Base-by-base conservation (phyloP, 2,797 vertebrate species). In the Bovichtus variegatus region DNA sequence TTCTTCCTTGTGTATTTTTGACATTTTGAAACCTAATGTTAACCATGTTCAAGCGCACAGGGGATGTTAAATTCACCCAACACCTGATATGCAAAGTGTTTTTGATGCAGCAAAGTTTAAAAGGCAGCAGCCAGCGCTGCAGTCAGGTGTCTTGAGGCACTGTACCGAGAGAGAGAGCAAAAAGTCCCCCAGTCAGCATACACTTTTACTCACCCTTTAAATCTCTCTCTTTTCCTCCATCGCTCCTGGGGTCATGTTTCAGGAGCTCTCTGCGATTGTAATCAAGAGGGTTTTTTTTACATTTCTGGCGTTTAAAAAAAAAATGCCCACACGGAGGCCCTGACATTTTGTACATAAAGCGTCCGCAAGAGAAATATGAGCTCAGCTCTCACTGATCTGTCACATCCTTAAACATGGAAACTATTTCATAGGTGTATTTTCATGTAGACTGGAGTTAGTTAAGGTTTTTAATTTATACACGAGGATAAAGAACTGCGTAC, bases 161-260 rank as follows among this genome's bases (percentile, higher is more conserved):
- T 63, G 57, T 57, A 46, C 67, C 71, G n/a, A 71, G 44, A 40
- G 65, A 60, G 66, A 47, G 67, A 76, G 80, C 38, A 65, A 71
- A 70, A 85, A 83, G 72, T 78, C 75, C 76, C 27, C 31, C 64
- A 80, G 84, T 89, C 79, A 91, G 84, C 85, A 87, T 51, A 66
- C 77, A 84, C 68, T 83, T 91, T 77, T 82, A 81, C 68, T 85
- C 92, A 87, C 85, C 76, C 85, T 89, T 87, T 91, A 91, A 92
- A 91, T 92, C 88, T 90, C 81, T 55, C 59, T 71, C 58, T 71
- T 88, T 71, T 82, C 77, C 78, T 82, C 59, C 1, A 23, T 80
- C 21, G 29, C 78, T 86, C 43, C 41, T 0, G 31, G 85, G 73
- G 59, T 91, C 70, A 2, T 50, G 70, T 90, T 93, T 88, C 83